Conservation (phyloP, 2,113 vertebrate genomes). For the Eretmodus cyanostictus region DNA sequence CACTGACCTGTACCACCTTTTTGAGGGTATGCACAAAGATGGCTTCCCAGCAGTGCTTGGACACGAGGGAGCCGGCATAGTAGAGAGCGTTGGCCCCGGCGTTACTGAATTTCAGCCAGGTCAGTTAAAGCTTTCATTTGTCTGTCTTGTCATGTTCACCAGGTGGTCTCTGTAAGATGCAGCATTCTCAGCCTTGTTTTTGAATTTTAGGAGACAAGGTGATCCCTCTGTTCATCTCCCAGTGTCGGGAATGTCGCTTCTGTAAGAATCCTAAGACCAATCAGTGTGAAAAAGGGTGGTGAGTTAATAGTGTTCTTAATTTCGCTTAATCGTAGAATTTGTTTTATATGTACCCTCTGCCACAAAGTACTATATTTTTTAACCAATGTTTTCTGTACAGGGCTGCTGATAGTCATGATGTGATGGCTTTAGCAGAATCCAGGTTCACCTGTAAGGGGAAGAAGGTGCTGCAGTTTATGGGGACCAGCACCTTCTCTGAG, state of each 20-base stretch:
- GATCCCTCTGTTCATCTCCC: conserved; percentile 75
- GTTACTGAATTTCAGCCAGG: conserved; percentile 79
- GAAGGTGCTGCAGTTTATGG: conserved; percentile 73
- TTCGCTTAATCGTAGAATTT: not conserved
- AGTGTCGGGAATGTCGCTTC: conserved; percentile 76
- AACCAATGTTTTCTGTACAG: not conserved
- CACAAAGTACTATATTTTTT: not conserved
- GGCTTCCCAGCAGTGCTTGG: conserved; percentile 79
- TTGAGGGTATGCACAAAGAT: conserved; percentile 58
- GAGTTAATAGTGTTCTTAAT: not conserved
- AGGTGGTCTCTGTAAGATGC: not conserved
- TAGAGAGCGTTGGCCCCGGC: conserved; percentile 80
- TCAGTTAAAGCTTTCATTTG: not conserved
- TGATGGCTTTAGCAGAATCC: conserved; percentile 65
- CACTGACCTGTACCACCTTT: conserved; percentile 73
- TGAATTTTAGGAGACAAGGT: conserved; percentile 78
- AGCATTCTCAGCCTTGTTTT: not conserved
- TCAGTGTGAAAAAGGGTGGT: conserved; percentile 75
- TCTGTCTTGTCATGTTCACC: not conserved
- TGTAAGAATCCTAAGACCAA: conserved; percentile 77
- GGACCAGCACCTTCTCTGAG: conserved; percentile 80
- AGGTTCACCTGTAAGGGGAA: conserved; percentile 78
- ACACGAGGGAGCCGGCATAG: conserved; percentile 80
- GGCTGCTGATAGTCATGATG: conserved; percentile 7
- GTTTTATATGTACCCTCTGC: not conserved